phyloP scores from a whole-genome alignment of 2,113 vertebrate genomes.

The Cromileptes altivelis region DNA sequence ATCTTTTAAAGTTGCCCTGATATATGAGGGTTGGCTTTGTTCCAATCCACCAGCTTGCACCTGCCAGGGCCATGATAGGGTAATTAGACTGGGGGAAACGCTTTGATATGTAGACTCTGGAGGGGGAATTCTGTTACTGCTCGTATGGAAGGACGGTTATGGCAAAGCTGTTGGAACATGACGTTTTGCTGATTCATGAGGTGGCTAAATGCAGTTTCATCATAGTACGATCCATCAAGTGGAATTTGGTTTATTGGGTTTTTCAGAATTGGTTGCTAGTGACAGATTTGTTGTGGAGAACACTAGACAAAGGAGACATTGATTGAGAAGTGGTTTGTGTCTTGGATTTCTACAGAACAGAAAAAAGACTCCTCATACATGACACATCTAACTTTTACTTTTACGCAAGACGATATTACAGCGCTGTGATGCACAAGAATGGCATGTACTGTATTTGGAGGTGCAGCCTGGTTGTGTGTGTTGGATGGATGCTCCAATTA shows the following conservation, averaged over 20 bases:
- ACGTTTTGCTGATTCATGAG: constrained; percentile 11
- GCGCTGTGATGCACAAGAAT: neutral
- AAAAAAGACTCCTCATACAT: neutral
- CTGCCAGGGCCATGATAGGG: constrained; percentile 62
- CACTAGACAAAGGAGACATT: neutral
- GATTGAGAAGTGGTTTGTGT: neutral
- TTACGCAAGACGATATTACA: neutral
- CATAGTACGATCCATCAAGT: neutral
- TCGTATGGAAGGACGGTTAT: neutral
- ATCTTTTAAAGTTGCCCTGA: constrained; percentile 69
- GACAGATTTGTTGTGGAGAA: no score
- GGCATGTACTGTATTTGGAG: neutral
- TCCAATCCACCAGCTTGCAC: constrained; percentile 66
- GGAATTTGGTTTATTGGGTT: neutral
- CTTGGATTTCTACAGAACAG: neutral
- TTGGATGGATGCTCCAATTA: constrained; percentile 30
- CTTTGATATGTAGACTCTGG: constrained; percentile 60
- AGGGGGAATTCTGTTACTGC: constrained; percentile 3
- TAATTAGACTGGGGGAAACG: constrained; percentile 57
- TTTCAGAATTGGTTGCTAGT: neutral
- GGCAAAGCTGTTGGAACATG: neutral
- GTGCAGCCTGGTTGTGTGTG: neutral
- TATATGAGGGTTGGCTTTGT: constrained; percentile 73
- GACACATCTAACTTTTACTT: neutral
- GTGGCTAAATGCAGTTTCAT: neutral